phyloP scores from a whole-genome alignment of 2,797 vertebrate genomes.

The Sebastes matsubarae region DNA sequence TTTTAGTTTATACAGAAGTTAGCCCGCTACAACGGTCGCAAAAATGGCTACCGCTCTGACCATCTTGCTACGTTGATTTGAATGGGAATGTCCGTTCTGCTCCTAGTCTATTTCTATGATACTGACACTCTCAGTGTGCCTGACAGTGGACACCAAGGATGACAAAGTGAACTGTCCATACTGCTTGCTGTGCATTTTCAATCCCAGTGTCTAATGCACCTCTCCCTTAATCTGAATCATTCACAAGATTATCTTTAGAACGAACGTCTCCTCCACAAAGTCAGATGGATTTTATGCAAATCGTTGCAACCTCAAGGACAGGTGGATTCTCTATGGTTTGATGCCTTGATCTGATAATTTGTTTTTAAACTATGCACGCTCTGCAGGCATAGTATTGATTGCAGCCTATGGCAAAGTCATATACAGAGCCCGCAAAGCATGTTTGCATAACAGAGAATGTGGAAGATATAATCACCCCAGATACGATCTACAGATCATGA shows the following conservation, averaged over 20 bases:
- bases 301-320: slow-evolving; percentile 28
- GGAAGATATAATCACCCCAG: slow-evolving; percentile 16
- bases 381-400: slow-evolving; percentile 33
- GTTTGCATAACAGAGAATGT: slow-evolving; percentile 29
- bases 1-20: background rate
- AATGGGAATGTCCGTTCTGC: background rate
- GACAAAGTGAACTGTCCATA: background rate
- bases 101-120: background rate
- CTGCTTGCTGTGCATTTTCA: background rate
- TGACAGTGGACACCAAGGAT: background rate
- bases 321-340: slow-evolving; percentile 46
- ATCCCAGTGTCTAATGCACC: background rate
- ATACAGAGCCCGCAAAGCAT: slow-evolving; percentile 21
- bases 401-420: slow-evolving; percentile 30
- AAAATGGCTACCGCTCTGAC: background rate
- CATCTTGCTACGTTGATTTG: background rate
- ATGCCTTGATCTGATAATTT: slow-evolving; percentile 52
- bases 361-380: slow-evolving; percentile 21
- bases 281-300: background rate
- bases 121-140: background rate
- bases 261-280: slow-evolving; percentile 7
- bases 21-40: background rate
- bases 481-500: slow-evolving; percentile 27
- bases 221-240: background rate
- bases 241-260: slow-evolving; percentile 14